phyloP scores from a whole-genome alignment of 2,797 vertebrate species.

The Diglossa cyanea region DNA sequence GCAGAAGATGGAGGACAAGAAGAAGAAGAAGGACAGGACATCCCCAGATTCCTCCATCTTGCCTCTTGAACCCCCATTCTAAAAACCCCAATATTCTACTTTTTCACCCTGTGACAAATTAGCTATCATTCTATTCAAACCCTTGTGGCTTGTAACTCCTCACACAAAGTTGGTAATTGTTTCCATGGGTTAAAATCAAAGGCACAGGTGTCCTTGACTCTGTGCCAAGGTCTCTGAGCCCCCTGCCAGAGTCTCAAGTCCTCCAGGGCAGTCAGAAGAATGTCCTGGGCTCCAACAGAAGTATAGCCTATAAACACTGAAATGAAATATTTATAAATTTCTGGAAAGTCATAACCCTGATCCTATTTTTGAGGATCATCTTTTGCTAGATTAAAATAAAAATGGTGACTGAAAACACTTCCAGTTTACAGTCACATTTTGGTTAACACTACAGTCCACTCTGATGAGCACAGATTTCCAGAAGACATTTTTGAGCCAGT shows the following conservation, averaged over 20 bases:
- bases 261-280: too few species aligned
- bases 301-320: not conserved
- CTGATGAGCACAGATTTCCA: not conserved
- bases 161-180: too few species aligned
- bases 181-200: too few species aligned
- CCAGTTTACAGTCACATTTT: not conserved
- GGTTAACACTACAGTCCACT: not conserved
- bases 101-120: too few species aligned
- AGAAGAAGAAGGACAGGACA: not conserved
- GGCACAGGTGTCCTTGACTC: too few species aligned
- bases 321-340: not conserved
- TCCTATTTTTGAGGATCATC: not conserved
- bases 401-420: not conserved
- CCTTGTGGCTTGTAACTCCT: too few species aligned
- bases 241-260: too few species aligned
- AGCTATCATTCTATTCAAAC: too few species aligned
- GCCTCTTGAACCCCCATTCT: too few species aligned
- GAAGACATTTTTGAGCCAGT: not conserved
- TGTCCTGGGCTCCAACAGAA: not conserved
- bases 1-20: not conserved
- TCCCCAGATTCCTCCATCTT: not conserved
- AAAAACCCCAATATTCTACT: too few species aligned
- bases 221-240: too few species aligned
- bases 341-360: not conserved
- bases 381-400: not conserved